Evolutionary conservation across 1,140 invertebrate species (phyloP).

Genomic region (Leptinotarsa texana): DNA sequence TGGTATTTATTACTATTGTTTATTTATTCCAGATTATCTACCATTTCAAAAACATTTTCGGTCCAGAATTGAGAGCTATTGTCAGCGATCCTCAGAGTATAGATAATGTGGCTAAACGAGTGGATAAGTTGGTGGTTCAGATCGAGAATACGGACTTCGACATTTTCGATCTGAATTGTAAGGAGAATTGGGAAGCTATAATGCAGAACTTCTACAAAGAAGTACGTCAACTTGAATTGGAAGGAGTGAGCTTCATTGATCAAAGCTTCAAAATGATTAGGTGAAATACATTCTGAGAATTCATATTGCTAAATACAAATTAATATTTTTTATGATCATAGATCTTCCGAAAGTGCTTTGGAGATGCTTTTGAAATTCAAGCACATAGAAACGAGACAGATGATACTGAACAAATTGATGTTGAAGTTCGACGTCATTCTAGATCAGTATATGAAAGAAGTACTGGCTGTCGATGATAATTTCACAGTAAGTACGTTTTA

Average conservation of each 20-base stretch:
- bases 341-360: conserved; percentile 78
- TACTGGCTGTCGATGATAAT: conserved; percentile 67
- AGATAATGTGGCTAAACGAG: conserved; percentile 75
- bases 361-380: conserved; percentile 80
- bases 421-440: conserved; percentile 86
- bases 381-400: conserved; percentile 72
- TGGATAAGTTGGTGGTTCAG: conserved; percentile 72
- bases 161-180: conserved; percentile 74
- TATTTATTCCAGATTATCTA: conserved; percentile 64
- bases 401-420: conserved; percentile 72
- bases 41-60: conserved; percentile 89
- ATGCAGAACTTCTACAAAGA: conserved; percentile 76
- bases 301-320: too few relatives aligned
- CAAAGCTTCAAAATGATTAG: conserved; percentile 78
- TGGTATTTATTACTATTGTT: background rate
- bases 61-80: conserved; percentile 80
- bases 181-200: conserved; percentile 81
- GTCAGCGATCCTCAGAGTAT: conserved; percentile 83
- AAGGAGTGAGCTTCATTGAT: conserved; percentile 83
- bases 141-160: conserved; percentile 80
- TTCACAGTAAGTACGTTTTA: conserved; percentile 62
- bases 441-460: conserved; percentile 81
- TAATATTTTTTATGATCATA: conserved; percentile 44
- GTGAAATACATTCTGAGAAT: conserved; percentile 45
- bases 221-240: conserved; percentile 74